Percentiles rank a stretch among this genome's conserved stretches.
These are phyloP conservation scores for Archips crataeganus DNA, from an alignment of 2,888 invertebrate genomes.

Conservation along the genomic window DNA sequence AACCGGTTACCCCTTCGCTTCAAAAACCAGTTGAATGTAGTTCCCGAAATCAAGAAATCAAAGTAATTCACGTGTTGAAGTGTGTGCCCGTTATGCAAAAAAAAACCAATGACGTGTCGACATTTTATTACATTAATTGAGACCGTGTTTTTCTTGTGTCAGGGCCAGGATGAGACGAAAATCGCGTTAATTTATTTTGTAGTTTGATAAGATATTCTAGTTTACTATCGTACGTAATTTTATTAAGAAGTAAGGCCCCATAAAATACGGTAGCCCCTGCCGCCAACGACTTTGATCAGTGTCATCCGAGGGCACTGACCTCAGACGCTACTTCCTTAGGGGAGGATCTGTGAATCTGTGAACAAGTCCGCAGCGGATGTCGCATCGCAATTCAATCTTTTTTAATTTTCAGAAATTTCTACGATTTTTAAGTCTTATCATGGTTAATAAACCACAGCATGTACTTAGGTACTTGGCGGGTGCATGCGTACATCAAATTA, in stretches of 20 bases:
- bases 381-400: background rate
- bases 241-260: background rate
- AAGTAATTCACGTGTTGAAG: background rate
- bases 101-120: background rate
- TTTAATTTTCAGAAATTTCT: background rate
- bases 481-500: too few species aligned
- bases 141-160: background rate
- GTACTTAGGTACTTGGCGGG: too few species aligned
- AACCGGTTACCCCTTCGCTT: slow-evolving; percentile 29
- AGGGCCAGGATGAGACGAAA: background rate
- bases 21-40: slow-evolving; percentile 14
- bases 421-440: background rate
- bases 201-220: background rate
- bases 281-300: background rate
- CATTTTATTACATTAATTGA: background rate
- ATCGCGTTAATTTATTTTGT: background rate
- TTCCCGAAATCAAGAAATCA: slow-evolving; percentile 6
- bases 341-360: background rate
- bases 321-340: background rate
- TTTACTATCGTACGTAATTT: too few species aligned
- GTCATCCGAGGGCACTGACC: background rate
- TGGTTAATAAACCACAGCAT: background rate
- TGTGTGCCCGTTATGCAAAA: slow-evolving; percentile 12
- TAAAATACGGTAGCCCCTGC: background rate
- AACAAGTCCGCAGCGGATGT: background rate